Evolutionary conservation across 2,113 vertebrate genomes (phyloP).

Genomic region (Oceanites oceanicus): DNA sequence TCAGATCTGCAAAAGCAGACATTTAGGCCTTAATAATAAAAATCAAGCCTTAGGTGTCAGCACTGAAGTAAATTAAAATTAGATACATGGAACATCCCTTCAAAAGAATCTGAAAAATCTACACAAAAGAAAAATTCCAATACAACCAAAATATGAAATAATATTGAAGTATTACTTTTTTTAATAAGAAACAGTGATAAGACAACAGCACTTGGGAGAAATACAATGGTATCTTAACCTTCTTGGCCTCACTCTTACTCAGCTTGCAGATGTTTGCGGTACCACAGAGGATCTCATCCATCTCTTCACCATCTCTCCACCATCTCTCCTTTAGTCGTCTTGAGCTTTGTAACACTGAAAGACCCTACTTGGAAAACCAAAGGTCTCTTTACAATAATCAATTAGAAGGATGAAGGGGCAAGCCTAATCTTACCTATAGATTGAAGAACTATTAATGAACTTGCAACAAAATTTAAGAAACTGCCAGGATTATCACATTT

Average conservation of each 20-base stretch:
- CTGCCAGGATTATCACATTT: neutral
- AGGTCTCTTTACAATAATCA: neutral
- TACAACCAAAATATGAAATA: neutral
- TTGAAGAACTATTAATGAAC: neutral
- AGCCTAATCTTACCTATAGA: neutral
- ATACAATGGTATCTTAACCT: neutral
- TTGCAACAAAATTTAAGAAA: neutral
- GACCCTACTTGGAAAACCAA: neutral
- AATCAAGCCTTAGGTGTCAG: neutral
- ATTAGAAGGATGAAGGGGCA: neutral
- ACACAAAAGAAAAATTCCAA: neutral
- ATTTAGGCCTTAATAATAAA: neutral
- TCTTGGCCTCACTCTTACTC: neutral
- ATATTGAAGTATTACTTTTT: neutral
- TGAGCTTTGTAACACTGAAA: neutral
- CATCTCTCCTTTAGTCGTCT: neutral
- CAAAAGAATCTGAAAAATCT: neutral
- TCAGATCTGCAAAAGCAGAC: neutral
- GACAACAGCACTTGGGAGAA: neutral
- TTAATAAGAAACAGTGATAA: neutral
- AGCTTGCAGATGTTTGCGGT: neutral
- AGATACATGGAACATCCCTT: neutral
- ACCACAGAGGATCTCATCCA: neutral
- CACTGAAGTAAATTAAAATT: neutral
- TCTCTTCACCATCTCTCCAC: neutral